These are phyloP conservation scores for Drosophila cyrtoloma DNA, from an alignment of 2,888 invertebrate species.

Conservation along the genomic window DNA sequence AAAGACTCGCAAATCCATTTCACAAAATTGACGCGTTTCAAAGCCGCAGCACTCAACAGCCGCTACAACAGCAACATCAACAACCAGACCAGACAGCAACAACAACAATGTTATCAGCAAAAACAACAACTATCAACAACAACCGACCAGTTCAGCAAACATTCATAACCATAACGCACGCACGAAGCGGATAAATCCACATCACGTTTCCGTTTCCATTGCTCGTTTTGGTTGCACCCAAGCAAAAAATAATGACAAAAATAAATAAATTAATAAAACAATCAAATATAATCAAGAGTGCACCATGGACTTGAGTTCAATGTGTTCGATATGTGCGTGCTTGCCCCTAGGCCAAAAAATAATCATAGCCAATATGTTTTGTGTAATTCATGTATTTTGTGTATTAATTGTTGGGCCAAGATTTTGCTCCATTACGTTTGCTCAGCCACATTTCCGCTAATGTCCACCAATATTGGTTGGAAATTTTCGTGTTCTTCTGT, in stretches of 20 bases:
- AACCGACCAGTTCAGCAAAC: constrained; percentile 37
- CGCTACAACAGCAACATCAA: constrained; percentile 33
- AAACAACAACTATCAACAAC: constrained; percentile 13
- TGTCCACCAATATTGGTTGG: constrained; percentile 37
- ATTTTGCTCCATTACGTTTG: neutral
- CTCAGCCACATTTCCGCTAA: constrained; percentile 30
- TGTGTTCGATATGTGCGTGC: constrained; percentile 51
- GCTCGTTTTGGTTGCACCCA: constrained; percentile 47
- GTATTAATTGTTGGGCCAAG: constrained; percentile 26
- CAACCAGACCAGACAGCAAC: constrained; percentile 16
- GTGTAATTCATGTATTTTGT: constrained; percentile 42
- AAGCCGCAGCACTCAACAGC: constrained; percentile 54
- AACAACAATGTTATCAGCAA: constrained; percentile 17
- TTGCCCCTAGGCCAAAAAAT: constrained; percentile 27
- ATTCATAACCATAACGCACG: constrained; percentile 61
- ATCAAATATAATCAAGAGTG: constrained; percentile 20
- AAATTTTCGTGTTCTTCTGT: constrained; percentile 16
- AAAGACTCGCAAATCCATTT: constrained; percentile 37
- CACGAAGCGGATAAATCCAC: constrained; percentile 58
- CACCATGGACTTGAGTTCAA: constrained; percentile 42
- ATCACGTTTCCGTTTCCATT: constrained; percentile 46
- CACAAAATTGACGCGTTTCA: constrained; percentile 38
- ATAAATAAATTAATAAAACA: neutral
- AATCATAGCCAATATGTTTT: constrained; percentile 66
- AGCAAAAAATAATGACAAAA: neutral